Conservation (phyloP, 2,888 invertebrate species). For the Allacma fusca region DNA sequence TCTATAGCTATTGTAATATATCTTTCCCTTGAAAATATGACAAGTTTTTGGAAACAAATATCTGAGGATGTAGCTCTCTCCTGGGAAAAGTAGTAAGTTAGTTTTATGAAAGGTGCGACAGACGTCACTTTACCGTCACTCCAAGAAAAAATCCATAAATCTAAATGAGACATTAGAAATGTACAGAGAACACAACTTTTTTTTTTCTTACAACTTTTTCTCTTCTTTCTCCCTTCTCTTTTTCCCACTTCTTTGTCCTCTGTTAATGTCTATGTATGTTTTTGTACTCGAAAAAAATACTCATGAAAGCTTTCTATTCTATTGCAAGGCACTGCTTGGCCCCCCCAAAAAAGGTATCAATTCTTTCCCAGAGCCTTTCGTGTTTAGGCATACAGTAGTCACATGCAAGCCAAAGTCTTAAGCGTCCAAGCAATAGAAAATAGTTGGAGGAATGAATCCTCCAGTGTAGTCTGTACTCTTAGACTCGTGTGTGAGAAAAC, state of each 20-base stretch:
- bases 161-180: slow-evolving; percentile 8
- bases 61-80: too few species aligned
- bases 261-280: slow-evolving; percentile 12
- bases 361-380: too few species aligned
- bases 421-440: too few species aligned
- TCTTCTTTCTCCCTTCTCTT: slow-evolving; percentile 19
- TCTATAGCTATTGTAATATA: too few species aligned
- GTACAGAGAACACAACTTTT: slow-evolving; percentile 4
- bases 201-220: neutral
- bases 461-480: neutral
- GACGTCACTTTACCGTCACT: neutral
- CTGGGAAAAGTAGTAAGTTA: too few species aligned
- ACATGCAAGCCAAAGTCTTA: too few species aligned
- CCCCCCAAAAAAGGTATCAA: too few species aligned
- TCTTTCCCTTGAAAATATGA: too few species aligned
- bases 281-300: neutral
- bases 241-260: slow-evolving; percentile 24
- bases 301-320: neutral
- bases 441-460: too few species aligned
- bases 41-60: too few species aligned
- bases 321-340: too few species aligned
- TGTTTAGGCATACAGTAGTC: too few species aligned
- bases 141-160: neutral
- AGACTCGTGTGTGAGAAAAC: neutral
- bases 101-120: neutral